A percentile compares a stretch with the other conserved stretches of the same genome.
phyloP scores from a whole-genome alignment of 1,140 invertebrate species.

The Colletes latitarsis region DNA sequence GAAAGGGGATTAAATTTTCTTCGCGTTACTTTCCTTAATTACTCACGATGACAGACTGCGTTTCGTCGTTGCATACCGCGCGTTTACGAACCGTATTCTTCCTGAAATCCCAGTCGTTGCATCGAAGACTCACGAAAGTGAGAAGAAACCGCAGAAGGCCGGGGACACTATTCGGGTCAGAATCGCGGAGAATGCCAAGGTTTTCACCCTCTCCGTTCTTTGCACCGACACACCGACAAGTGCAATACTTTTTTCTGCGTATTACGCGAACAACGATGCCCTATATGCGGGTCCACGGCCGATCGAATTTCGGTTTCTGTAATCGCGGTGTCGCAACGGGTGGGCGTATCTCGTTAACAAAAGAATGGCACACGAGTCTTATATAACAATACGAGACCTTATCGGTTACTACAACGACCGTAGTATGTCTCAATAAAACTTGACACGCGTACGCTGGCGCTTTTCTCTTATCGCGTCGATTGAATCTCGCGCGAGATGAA shows the following conservation, averaged over 20 bases:
- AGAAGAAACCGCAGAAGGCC: constrained; percentile 13
- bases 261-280: not conserved
- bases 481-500: not conserved
- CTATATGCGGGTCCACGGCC: not conserved
- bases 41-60: too few species aligned
- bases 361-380: constrained; percentile 30
- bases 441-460: not conserved
- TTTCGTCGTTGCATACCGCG: not conserved
- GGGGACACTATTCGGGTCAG: constrained; percentile 48
- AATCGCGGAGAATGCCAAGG: constrained; percentile 59
- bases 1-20: too few species aligned
- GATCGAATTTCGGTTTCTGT: constrained; percentile 58
- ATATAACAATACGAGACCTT: constrained; percentile 35
- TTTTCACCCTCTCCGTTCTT: constrained; percentile 35
- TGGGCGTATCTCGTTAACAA: constrained; percentile 24
- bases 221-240: not conserved
- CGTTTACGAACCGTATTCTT: not conserved
- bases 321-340: constrained; percentile 53
- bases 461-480: not conserved
- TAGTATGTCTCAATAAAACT: constrained; percentile 26
- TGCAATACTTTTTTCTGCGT: constrained; percentile 40
- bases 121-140: constrained; percentile 8
- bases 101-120: not conserved
- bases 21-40: too few species aligned
- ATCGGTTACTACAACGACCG: constrained; percentile 26